phyloP scores from a whole-genome alignment of 2,797 vertebrate genomes.

The Toxotes lorentzi region DNA sequence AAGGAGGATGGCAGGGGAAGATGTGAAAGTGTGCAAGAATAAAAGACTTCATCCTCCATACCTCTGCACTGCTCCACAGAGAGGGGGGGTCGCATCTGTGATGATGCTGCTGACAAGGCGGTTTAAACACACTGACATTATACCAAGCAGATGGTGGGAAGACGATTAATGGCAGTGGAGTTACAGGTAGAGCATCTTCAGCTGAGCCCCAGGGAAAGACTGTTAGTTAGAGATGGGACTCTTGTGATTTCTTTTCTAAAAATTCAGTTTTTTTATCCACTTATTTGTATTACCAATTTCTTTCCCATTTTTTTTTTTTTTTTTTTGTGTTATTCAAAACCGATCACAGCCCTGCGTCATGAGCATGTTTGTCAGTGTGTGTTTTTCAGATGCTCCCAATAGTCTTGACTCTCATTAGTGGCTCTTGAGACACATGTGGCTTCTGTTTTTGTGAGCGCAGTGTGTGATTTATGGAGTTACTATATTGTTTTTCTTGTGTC shows the following conservation, averaged over 20 bases:
- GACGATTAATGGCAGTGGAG: conserved; percentile 34
- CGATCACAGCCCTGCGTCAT: conserved; percentile 2
- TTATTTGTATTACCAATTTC: neutral
- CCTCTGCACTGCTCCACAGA: conserved; percentile 25
- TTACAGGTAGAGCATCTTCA: conserved; percentile 39
- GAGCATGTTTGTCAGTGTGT: conserved; percentile 4
- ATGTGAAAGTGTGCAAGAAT: conserved; percentile 56
- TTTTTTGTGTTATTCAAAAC: neutral
- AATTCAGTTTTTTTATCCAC: neutral
- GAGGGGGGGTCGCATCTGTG: conserved; percentile 19
- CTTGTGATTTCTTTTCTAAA: neutral
- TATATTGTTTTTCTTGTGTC: neutral
- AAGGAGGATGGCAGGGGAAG: conserved; percentile 29
- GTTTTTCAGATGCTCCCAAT: conserved; percentile 27
- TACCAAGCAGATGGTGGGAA: conserved; percentile 41
- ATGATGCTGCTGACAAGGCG: conserved; percentile 42
- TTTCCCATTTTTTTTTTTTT: neutral
- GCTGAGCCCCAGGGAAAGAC: neutral
- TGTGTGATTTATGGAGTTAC: conserved; percentile 32
- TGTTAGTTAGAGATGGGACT: neutral
- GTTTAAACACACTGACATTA: conserved; percentile 30
- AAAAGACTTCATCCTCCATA: conserved; percentile 42
- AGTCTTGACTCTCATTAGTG: conserved; percentile 33
- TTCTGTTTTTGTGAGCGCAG: conserved; percentile 9
- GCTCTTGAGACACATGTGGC: conserved; percentile 19